Conservation (phyloP, 2,797 vertebrate genomes). For the Denticeps clupeoides region DNA sequence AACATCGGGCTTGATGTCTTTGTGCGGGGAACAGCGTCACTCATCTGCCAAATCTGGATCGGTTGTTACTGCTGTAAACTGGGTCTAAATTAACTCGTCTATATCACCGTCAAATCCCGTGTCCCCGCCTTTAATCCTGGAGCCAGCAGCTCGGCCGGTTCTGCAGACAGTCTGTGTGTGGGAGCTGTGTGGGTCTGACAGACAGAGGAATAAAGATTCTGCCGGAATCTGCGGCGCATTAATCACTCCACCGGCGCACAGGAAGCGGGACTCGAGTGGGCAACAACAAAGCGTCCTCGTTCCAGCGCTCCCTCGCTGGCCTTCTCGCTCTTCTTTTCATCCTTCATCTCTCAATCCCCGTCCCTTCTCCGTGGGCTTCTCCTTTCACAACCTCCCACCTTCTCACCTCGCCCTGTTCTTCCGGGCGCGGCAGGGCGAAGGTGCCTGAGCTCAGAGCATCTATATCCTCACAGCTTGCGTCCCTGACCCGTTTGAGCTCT, state of each 20-base stretch:
- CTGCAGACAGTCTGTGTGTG: slow-evolving; percentile 22
- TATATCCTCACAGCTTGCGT: background rate
- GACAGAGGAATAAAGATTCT: slow-evolving; percentile 34
- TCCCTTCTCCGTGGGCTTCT: background rate
- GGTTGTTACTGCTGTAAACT: too few relatives aligned
- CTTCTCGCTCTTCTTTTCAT: slow-evolving; percentile 1
- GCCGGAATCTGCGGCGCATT: slow-evolving; percentile 35
- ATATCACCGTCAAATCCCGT: too few relatives aligned
- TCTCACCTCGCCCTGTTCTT: background rate
- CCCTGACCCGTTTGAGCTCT: background rate
- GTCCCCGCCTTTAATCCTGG: slow-evolving; percentile 12
- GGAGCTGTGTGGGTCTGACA: slow-evolving; percentile 35
- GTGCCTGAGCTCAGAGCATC: too few relatives aligned
- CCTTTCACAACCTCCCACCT: background rate
- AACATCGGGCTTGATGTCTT: too few relatives aligned
- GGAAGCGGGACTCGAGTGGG: slow-evolving; percentile 40
- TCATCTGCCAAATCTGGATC: too few relatives aligned
- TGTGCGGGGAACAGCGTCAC: too few relatives aligned
- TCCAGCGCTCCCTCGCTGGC: slow-evolving; percentile 2
- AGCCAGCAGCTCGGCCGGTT: background rate
- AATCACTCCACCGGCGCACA: slow-evolving; percentile 36
- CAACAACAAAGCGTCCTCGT: slow-evolving; percentile 29
- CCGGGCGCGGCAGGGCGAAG: too few relatives aligned
- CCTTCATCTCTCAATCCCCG: slow-evolving; percentile 1
- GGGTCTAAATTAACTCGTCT: too few relatives aligned